A percentile compares a stretch with the other conserved stretches of the same genome.
These are phyloP conservation scores for Pecten maximus DNA, from an alignment of 2,888 invertebrate genomes.

Conservation along the genomic window DNA sequence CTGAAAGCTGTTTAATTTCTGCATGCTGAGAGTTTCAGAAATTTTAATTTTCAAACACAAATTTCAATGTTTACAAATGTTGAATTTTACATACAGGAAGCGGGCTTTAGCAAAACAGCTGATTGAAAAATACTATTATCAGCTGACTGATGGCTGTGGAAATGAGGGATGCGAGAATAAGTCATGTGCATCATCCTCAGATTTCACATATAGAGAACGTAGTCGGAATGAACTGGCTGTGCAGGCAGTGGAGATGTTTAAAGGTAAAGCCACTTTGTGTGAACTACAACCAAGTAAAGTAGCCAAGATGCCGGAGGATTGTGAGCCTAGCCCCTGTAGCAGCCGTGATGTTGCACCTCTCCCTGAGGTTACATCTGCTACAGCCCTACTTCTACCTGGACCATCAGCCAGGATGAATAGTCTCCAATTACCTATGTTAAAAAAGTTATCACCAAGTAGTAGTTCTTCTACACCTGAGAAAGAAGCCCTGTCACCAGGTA, in stretches of 20 bases:
- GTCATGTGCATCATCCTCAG: conserved; percentile 91
- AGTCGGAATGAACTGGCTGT: conserved; percentile 95
- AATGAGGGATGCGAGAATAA: conserved; percentile 93
- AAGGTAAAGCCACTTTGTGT: conserved; percentile 92
- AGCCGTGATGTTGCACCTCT: not conserved
- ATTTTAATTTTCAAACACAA: too few relatives aligned
- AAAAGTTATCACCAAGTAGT: not conserved
- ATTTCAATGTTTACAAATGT: not conserved
- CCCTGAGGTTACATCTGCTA: conserved; percentile 7
- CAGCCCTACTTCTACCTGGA: conserved; percentile 31
- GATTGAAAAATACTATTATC: conserved; percentile 96
- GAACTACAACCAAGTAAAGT: conserved; percentile 82
- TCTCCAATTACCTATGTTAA: not conserved
- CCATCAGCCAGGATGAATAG: not conserved
- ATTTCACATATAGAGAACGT: conserved; percentile 84
- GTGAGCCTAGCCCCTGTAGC: not conserved
- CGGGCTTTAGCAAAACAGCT: conserved; percentile 87
- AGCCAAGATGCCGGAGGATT: conserved; percentile 60
- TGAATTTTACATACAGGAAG: conserved; percentile 77
- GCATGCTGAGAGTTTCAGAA: too few relatives aligned
- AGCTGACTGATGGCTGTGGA: conserved; percentile 95
- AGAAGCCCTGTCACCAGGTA: not conserved
- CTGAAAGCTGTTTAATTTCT: too few relatives aligned
- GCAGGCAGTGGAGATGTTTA: conserved; percentile 92
- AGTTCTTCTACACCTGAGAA: conserved; percentile 31